phyloP scores from a whole-genome alignment of 2,113 vertebrate genomes.

The Trochalopteron elliotii region DNA sequence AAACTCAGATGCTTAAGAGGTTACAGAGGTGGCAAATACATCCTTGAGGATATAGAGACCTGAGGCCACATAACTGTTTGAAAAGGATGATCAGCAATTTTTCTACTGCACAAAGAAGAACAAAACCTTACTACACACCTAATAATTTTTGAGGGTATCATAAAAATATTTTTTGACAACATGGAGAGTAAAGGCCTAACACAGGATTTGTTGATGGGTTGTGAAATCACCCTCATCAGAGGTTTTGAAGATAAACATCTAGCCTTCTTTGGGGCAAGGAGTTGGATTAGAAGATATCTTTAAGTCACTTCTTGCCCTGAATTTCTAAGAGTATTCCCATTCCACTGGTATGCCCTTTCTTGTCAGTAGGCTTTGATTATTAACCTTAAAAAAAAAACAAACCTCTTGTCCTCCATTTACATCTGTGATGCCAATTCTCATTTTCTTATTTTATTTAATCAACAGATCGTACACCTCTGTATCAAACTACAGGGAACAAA shows the following conservation, averaged over 20 bases:
- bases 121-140: background rate
- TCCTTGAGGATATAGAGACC: background rate
- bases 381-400: background rate
- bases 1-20: background rate
- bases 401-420: background rate
- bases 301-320: background rate
- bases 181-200: background rate
- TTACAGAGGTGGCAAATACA: background rate
- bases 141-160: background rate
- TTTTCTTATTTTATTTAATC: background rate
- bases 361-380: background rate
- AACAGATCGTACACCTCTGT: background rate
- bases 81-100: background rate
- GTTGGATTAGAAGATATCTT: background rate
- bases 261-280: constrained; percentile 6
- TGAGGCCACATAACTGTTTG: background rate
- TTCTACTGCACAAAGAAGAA: background rate
- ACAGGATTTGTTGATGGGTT: background rate
- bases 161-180: background rate
- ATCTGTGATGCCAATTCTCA: background rate
- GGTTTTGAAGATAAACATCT: constrained; percentile 26
- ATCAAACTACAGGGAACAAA: background rate
- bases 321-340: constrained; percentile 1
- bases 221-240: background rate
- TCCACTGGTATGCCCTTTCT: background rate